Evolutionary conservation across 2,113 vertebrate genomes (phyloP).

Genomic region (Anoplopoma fimbria): DNA sequence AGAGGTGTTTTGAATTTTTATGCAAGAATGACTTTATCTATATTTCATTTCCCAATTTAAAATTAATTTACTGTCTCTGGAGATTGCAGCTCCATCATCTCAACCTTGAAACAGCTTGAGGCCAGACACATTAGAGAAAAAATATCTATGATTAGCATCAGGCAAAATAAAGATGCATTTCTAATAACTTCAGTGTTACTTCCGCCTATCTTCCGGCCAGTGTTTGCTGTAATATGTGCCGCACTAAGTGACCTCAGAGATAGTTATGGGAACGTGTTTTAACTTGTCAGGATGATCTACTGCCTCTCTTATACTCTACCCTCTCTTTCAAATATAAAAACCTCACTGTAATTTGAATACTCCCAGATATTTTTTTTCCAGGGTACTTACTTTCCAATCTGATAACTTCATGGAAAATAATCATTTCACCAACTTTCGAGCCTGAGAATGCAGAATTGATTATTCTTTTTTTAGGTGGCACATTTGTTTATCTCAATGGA

Average conservation of each 20-base stretch:
- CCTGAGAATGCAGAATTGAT: conserved; percentile 67
- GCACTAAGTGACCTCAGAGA: neutral
- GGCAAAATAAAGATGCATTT: conserved; percentile 20
- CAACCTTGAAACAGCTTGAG: conserved; percentile 53
- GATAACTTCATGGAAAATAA: conserved; percentile 70
- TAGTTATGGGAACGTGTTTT: neutral
- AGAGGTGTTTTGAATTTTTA: neutral
- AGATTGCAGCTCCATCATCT: conserved; percentile 23
- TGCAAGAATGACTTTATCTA: conserved; percentile 9
- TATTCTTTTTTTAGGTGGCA: conserved; percentile 65
- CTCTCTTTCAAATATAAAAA: neutral
- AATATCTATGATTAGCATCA: conserved; percentile 21
- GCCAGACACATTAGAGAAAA: conserved; percentile 12
- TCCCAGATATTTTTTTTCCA: neutral
- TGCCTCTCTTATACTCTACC: neutral
- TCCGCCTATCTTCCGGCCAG: neutral
- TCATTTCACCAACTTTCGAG: conserved; percentile 69
- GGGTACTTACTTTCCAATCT: conserved; percentile 55
- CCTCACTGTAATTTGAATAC: neutral
- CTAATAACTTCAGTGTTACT: conserved; percentile 11
- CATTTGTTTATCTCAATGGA: conserved; percentile 82
- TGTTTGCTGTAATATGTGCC: neutral
- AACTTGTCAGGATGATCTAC: neutral
- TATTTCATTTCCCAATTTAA: conserved; percentile 25
- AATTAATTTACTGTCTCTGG: conserved; percentile 15